Percentiles rank a stretch among this genome's conserved stretches.
Evolutionary conservation across 2,888 invertebrate species (phyloP).

Genomic region (Cheilosia impressa): DNA sequence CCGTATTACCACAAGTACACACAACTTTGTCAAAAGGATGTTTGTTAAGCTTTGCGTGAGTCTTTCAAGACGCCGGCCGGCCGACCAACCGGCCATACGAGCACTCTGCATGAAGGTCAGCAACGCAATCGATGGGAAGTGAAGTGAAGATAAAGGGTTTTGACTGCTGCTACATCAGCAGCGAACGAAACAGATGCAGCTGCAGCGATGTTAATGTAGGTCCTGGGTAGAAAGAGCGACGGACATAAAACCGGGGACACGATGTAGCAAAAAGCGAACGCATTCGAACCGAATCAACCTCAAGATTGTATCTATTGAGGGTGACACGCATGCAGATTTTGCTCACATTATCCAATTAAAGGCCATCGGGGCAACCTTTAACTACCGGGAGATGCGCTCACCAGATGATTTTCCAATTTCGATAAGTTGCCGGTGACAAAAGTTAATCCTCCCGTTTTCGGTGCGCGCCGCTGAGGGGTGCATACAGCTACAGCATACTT

Average conservation of each 20-base stretch:
- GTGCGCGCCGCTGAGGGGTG: neutral
- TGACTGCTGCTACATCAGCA: slow-evolving; percentile 64
- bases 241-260: neutral
- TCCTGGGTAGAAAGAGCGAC: slow-evolving; percentile 28
- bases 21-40: slow-evolving; percentile 72
- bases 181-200: slow-evolving; percentile 60
- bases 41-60: slow-evolving; percentile 70
- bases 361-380: slow-evolving; percentile 55
- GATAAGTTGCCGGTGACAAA: slow-evolving; percentile 7
- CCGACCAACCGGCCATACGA: neutral
- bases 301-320: slow-evolving; percentile 70
- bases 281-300: slow-evolving; percentile 69
- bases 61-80: slow-evolving; percentile 63
- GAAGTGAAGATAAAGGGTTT: slow-evolving; percentile 73
- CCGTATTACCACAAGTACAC: slow-evolving; percentile 58
- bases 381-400: slow-evolving; percentile 16
- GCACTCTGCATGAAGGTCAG: slow-evolving; percentile 63
- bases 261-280: slow-evolving; percentile 43
- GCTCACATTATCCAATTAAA: slow-evolving; percentile 69
- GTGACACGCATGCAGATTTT: slow-evolving; percentile 70
- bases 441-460: slow-evolving; percentile 8
- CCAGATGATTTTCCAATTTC: slow-evolving; percentile 13
- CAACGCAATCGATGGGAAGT: slow-evolving; percentile 65
- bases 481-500: neutral
- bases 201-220: slow-evolving; percentile 67